Evolutionary conservation across 2,888 invertebrate species (phyloP), one percentile per base, ranked within the genome.

Genomic region (Tromatobia lineatoria): DNA sequence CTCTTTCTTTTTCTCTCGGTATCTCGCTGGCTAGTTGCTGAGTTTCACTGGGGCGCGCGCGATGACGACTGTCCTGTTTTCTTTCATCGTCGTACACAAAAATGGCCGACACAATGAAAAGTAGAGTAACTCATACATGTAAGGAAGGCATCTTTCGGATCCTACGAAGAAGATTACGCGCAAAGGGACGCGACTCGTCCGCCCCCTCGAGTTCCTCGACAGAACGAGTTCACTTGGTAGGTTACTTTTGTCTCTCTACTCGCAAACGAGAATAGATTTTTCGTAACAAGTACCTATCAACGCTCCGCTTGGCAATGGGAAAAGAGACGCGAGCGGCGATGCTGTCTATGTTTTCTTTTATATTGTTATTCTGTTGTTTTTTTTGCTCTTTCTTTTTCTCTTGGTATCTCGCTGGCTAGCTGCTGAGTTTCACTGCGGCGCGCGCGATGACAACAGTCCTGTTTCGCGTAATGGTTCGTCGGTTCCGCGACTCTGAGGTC

Each of bases 381-480:
- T 64, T 52, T 61, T 69, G 64, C 38, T 69, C 67, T 69, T 71
- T 11, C 61, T 59, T 79, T 45, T 76, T 45, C 47, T 69, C 34
- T 34, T 20, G n/a, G 20, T 64, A 50, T 75, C 64, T 80, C 66
- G 76, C 57, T 25, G 23, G 38, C 45, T 66, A 29, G 66, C 47
- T 70, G 75, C 71, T 42, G 59, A 71, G 57, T 80, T 75, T 70
- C 70, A 71, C 75, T 54, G 83, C 61, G 59, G 70, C 74, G 25
- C 38, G 25, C 71, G 29, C 71, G 76, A 73, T 67, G 73, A 78
- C 71, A 76, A 76, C 71, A 50, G 80, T 57, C 74, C 75, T 76
- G 76, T 70, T 80, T 80, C 83, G 80, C 80, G 76, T 80, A 83
- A 83, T 83, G 83, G 80, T 83, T 71, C 64, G 74, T 13, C 74